These are phyloP conservation scores for Falco columbarius DNA, from an alignment of 2,797 vertebrate genomes.

Conservation along the genomic window DNA sequence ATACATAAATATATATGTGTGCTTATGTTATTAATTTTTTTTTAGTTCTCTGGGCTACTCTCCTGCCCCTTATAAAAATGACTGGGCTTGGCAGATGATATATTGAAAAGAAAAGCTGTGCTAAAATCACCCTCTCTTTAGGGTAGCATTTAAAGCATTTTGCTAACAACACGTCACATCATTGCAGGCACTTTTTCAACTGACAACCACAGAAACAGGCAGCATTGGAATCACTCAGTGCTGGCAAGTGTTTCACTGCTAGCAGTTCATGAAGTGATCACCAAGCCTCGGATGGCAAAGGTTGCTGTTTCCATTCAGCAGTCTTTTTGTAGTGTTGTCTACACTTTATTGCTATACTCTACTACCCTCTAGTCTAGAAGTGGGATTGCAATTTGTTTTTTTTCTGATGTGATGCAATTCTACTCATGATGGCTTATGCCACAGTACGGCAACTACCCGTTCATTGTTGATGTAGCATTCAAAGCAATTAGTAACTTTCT, in stretches of 20 bases:
- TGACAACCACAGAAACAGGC: not conserved
- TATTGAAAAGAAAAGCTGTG: not conserved
- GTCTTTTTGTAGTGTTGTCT: not conserved
- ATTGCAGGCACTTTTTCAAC: not conserved
- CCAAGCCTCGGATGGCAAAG: not conserved
- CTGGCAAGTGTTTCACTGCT: not conserved
- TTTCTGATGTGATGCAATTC: not conserved
- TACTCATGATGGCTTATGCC: not conserved
- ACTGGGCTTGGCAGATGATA: slow-evolving; percentile 18
- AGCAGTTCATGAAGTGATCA: not conserved
- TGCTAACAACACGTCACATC: not conserved
- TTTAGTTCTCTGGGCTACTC: slow-evolving; percentile 14
- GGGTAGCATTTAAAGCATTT: not conserved
- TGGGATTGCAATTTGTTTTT: not conserved
- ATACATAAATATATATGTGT: not conserved
- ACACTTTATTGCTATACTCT: not conserved
- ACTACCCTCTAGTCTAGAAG: not conserved
- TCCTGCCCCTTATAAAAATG: slow-evolving; percentile 21
- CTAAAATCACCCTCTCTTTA: slow-evolving; percentile 20
- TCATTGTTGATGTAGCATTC: not conserved
- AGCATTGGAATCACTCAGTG: not conserved
- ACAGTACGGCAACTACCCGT: not conserved
- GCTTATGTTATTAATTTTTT: not conserved
- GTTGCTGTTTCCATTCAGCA: not conserved
- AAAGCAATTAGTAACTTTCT: not conserved